Evolutionary conservation across 2,888 invertebrate genomes (phyloP), one percentile per base, ranked within the genome.

Genomic region (Teleiodes luculella): DNA sequence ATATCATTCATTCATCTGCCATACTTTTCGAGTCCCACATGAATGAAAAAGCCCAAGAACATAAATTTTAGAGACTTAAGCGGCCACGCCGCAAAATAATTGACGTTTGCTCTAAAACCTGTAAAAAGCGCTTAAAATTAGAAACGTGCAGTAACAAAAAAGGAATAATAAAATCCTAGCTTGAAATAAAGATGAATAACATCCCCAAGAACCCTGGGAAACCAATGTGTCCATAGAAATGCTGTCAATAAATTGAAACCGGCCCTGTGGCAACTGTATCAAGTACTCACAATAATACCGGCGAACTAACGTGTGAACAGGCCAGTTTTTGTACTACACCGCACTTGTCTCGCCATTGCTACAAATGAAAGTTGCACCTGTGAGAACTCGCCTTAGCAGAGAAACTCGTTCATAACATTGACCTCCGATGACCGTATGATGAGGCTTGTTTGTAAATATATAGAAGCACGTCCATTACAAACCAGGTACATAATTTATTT

Each of bases 281-380:
- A 52, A 33, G 37, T 41, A 52, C 20, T 31, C 59, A 62, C 56
- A 54, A 60, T 62, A 58, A 60, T 54, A 61, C 58, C 58, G 51
- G 59, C 56, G 59, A 68, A 58, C 63, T 69, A 66, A 72, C 86
- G 87, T 88, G 88, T 81, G 89, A 88, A 85, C 80, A 76, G 73
- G 71, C 74, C 60, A 73, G 73, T 85, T 88, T 86, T 87, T 86
- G 78, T 74, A 78, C 72, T 16, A 10, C 39, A 7, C 39, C 10
- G 16, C 60, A 73, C 73, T 85, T 88, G 86, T 41, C 39, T 87
- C 86, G 78, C 74, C 6, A 24, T 78, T 71, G 75, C 64, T 77
- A 77, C 76, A 83, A 88, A 89, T 86, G 89, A 89, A 89, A 88
- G 89, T 88, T 80, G 78, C 78, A 79, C 71, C 78, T 83, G 85